Evolutionary conservation across 2,888 invertebrate species (phyloP), one percentile per base, ranked within the genome.

Genomic region (Anorthoa munda): DNA sequence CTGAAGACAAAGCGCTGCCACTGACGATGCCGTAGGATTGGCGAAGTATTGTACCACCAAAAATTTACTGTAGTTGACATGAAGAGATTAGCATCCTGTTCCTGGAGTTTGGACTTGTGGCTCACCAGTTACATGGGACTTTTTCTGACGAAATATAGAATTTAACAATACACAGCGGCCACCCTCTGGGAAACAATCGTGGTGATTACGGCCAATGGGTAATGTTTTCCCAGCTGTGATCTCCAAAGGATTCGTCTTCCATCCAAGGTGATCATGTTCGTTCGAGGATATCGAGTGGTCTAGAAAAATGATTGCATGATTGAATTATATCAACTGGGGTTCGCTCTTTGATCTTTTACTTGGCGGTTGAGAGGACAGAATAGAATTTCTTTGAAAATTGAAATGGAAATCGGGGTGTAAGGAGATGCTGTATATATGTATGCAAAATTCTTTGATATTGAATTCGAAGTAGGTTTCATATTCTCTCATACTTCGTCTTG

Each of bases 371-470:
- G 18, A 4, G 50, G 21, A 66, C 18, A 12, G 21, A 70, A 74
- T 59, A 31, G 63, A 68, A 58, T 70, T 65, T 65, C 59, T 75
- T 26, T 58, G 58, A 65, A 74, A 73, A 71, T 74, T 74, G 26
- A 77, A 75, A 75, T 84, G 77, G 72, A 74, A 75, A 72, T 70
- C 68, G 3, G 12, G 26, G 51, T 59, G 50, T 55, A 56, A 23
- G 23, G 31, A 66, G 48, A 69, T 69, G 23, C 66, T 63, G 59
- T 45, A 45, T 60, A 45, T 71, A 65, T 76, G 48, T 64, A 68
- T 78, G 72, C 50, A 45, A 72, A 66, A 72, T 72, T 71, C 58
- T 74, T 75, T 53, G 72, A 77, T 60, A 82, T 76, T 72, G 66
- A 70, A 79, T 72, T 70, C 12, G 5, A 63, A 69, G 21, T 66